Percentiles rank a stretch among this genome's conserved stretches.
These are phyloP conservation scores for Eupithecia insigniata DNA, from an alignment of 2,888 invertebrate species.

Conservation along the genomic window DNA sequence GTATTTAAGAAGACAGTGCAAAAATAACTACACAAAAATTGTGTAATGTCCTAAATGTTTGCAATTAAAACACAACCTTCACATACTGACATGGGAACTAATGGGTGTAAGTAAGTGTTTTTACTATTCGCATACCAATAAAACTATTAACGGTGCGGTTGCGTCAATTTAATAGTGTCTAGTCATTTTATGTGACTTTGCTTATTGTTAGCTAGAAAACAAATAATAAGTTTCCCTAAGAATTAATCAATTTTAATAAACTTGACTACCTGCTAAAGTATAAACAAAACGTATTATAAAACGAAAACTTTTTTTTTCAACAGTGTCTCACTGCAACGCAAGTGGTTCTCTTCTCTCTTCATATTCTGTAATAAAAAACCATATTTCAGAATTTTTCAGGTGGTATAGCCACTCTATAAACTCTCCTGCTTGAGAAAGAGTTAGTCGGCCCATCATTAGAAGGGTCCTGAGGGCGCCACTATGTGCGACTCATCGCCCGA, in stretches of 20 bases:
- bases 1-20: background rate
- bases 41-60: background rate
- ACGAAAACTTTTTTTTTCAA: too few species aligned
- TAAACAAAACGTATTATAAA: too few species aligned
- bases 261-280: too few species aligned
- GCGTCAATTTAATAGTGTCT: constrained; percentile 14
- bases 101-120: constrained; percentile 21
- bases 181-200: background rate
- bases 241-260: too few species aligned
- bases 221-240: too few species aligned
- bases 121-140: constrained; percentile 25
- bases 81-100: constrained; percentile 24
- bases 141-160: constrained; percentile 17
- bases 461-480: constrained; percentile 40
- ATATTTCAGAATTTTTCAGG: background rate
- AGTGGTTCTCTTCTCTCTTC: too few species aligned
- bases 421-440: constrained; percentile 48
- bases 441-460: constrained; percentile 53
- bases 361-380: too few species aligned
- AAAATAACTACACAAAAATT: background rate
- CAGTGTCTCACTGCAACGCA: too few species aligned
- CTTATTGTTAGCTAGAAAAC: constrained; percentile 3
- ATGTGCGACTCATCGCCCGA: constrained; percentile 43
- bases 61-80: constrained; percentile 20
- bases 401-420: constrained; percentile 47